Evolutionary conservation across 2,113 vertebrate genomes (phyloP).

Genomic region (Beaufortia kweichowensis): DNA sequence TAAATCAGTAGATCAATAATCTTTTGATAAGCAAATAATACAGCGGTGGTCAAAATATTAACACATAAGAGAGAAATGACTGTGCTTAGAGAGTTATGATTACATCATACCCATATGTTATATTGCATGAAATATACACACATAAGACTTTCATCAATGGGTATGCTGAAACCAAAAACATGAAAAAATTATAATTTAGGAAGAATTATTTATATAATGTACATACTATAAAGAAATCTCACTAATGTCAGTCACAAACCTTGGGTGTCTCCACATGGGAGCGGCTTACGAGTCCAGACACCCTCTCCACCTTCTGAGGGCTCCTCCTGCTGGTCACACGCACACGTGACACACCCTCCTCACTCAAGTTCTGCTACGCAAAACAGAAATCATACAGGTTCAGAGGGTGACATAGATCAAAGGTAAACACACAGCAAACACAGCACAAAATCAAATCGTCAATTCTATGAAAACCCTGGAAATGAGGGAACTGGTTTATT

Average conservation of each 20-base stretch:
- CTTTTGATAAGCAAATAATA: not conserved
- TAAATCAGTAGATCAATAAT: not conserved
- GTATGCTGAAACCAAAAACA: no score
- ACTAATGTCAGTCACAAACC: conserved; percentile 63
- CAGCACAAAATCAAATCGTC: not conserved
- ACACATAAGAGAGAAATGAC: not conserved
- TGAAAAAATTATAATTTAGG: no score
- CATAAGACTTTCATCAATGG: not conserved
- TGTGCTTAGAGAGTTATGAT: not conserved
- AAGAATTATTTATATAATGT: no score
- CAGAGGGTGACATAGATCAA: not conserved
- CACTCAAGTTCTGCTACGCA: conserved; percentile 45
- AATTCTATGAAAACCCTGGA: not conserved
- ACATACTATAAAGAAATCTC: not conserved
- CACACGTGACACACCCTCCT: conserved; percentile 68
- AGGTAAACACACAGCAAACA: not conserved
- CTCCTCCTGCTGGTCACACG: conserved; percentile 74
- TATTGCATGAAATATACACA: not conserved
- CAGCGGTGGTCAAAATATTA: not conserved
- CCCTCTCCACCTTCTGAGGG: conserved; percentile 75
- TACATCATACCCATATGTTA: not conserved
- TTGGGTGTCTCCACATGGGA: conserved; percentile 72
- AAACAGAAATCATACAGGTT: not conserved
- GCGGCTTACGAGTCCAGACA: conserved; percentile 69
- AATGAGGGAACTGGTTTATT: no score